These are phyloP conservation scores for Lagria hirta DNA, from an alignment of 2,888 invertebrate species.

Conservation along the genomic window DNA sequence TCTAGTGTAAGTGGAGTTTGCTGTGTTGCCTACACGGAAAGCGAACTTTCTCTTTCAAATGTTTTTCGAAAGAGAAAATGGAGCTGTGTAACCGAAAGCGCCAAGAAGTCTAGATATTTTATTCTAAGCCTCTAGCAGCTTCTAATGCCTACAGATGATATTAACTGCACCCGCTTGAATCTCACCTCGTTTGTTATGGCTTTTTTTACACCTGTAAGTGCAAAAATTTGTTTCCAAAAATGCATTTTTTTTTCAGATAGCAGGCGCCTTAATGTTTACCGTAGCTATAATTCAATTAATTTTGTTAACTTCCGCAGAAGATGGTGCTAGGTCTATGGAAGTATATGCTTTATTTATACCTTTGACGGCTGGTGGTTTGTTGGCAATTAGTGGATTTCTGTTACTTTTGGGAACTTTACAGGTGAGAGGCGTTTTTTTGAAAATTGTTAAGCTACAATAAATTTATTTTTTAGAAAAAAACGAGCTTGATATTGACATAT, in stretches of 20 bases:
- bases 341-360: constrained; percentile 1
- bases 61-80: too few relatives aligned
- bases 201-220: constrained; percentile 12
- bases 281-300: constrained; percentile 2
- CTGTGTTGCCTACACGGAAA: too few relatives aligned
- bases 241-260: constrained; percentile 8
- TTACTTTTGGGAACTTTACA: constrained; percentile 3
- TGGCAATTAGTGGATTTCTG: constrained; percentile 5
- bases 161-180: constrained; percentile 6
- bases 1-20: too few relatives aligned
- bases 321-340: neutral
- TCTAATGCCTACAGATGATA: too few relatives aligned
- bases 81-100: too few relatives aligned
- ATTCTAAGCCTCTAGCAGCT: too few relatives aligned
- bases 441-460: neutral
- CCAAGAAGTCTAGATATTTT: too few relatives aligned
- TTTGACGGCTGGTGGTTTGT: neutral
- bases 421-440: constrained; percentile 4
- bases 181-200: constrained; percentile 6
- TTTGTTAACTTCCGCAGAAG: constrained; percentile 1
- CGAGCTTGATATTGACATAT: constrained; percentile 8
- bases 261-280: constrained; percentile 9
- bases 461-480: constrained; percentile 10
- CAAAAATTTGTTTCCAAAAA: neutral
- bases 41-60: too few relatives aligned